Evolutionary conservation across 2,888 invertebrate genomes (phyloP), one percentile per base, ranked within the genome.

Genomic region (Limnephilus marmoratus): DNA sequence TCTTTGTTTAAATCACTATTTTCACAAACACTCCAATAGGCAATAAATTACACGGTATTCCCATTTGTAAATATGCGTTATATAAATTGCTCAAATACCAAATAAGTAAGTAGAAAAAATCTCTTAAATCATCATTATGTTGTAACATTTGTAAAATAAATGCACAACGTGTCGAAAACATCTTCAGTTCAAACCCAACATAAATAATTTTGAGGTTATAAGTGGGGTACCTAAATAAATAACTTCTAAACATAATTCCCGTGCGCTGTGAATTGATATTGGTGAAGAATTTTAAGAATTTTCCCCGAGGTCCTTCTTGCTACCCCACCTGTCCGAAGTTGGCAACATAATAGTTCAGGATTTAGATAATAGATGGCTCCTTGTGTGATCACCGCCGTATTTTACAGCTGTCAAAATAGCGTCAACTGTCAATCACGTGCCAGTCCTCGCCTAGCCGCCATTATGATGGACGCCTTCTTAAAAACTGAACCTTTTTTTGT

Each of bases 341-440:
- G 91, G 82, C 91, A 89, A 89, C 91, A 91, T 91, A 91, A 91
- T 91, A 86, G 89, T 82, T 85, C 89, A 89, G 83, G 91, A 53
- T 83, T 90, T 37, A 41, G 85, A 91, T 81, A 91, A 91, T 91
- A 90, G 89, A 87, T 91, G 82, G 90, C 80, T 80, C 88, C 41
- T 81, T 89, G 37, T 89, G 80, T 81, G 88, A 81, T 89, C 92
- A 90, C 90, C 90, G 90, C 89, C 91, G 86, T 93, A 91, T 93
- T 93, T 93, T 88, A 92, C 88, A 91, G 93, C 92, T 93, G 92
- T 93, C 93, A 91, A 88, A 93, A 92, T 89, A 92, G 93, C 93
- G 92, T 93, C 92, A 93, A 92, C 92, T 93, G 93, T 93, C 93
- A 92, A 92, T 93, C 93, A 93, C 81, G 18, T 31, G 87, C n/a